Evolutionary conservation across 2,888 invertebrate genomes (phyloP), one percentile per base, ranked within the genome.

Genomic region (Bruchidius siliquastri): DNA sequence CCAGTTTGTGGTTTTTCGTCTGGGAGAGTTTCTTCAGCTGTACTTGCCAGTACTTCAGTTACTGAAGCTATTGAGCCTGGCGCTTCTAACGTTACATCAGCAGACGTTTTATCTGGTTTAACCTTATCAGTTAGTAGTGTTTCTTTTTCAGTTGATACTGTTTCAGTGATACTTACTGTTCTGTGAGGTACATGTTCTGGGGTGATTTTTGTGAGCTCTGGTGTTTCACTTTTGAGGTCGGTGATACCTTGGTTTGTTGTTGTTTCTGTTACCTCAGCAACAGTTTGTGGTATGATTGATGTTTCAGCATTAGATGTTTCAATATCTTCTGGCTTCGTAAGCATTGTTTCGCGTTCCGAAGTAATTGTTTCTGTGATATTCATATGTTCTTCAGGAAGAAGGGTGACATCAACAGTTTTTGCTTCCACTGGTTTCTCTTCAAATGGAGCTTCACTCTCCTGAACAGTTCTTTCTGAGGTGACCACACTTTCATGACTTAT

Each of bases 401-500:
- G 80, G 72, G 86, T 83, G 8, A 88, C 72, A 68, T 84, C 85
- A 4, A 88, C 89, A 72, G 77, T 86, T 82, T 87, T 87, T 0
- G 81, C 82, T 49, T 81, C 81, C 0, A 83, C 76, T 20, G 86
- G 83, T 75, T 84, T 84, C 30, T 80, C 73, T 10, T 74, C 76
- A 70, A 87, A 85, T 32, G 80, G 80, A 21, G 77, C 80, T 84
- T 87, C 87, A 49, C 82, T 83, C 81, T 90, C 90, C 72, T 87
- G 87, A 8, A 87, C 80, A 69, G 88, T 78, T 30, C 88, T 83
- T 84, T 89, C 88, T 0, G 87, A 87, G 6, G 88, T 87, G 69
- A 85, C 84, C 20, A 90, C 75, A 76, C 89, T 83, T 82, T 89
- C 88, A 69, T 86, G 83, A 77, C 88, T 86, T 75, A 85, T 80